Evolutionary conservation across 92 coral and sea anemone genomes (phyloP).

Genomic region (Parazoanthus darwini): DNA sequence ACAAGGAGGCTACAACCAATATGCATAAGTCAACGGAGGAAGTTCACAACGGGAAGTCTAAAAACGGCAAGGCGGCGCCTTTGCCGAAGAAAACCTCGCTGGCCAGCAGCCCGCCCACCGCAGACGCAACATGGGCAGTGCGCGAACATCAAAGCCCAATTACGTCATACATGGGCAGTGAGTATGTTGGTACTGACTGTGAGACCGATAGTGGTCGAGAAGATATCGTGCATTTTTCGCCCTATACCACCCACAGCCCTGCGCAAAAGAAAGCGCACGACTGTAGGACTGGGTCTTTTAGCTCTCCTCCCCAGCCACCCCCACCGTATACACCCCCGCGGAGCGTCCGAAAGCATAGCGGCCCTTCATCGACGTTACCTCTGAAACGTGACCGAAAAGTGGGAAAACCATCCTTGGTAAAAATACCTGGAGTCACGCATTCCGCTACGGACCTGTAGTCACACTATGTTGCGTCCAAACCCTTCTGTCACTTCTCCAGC

Average conservation of each 20-base stretch:
- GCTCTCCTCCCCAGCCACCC: constrained; percentile 9
- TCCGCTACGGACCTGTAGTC: constrained; percentile 61
- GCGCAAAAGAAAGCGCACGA: constrained; percentile 45
- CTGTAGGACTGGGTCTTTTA: constrained; percentile 18
- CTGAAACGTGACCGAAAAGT: not conserved
- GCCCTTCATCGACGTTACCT: constrained; percentile 8
- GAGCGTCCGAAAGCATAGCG: constrained; percentile 4
- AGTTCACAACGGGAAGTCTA: constrained; percentile 15
- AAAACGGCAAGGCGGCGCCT: constrained; percentile 8
- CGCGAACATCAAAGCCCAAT: constrained; percentile 25
- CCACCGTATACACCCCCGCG: constrained; percentile 9
- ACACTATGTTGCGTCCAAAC: not conserved
- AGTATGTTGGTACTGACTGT: constrained; percentile 72
- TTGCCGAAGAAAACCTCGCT: not conserved
- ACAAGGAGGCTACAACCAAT: constrained; percentile 72
- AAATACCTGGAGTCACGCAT: constrained; percentile 57
- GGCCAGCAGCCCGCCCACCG: not conserved
- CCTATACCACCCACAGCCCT: constrained; percentile 68
- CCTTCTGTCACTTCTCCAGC: not conserved
- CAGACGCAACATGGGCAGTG: constrained; percentile 2
- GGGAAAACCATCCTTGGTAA: constrained; percentile 36
- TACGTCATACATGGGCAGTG: constrained; percentile 53
- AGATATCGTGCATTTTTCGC: constrained; percentile 74
- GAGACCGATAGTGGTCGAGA: constrained; percentile 83
- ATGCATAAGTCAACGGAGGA: constrained; percentile 50